phyloP scores from a whole-genome alignment of 1,140 invertebrate genomes.

The Drosophila carrolli region DNA sequence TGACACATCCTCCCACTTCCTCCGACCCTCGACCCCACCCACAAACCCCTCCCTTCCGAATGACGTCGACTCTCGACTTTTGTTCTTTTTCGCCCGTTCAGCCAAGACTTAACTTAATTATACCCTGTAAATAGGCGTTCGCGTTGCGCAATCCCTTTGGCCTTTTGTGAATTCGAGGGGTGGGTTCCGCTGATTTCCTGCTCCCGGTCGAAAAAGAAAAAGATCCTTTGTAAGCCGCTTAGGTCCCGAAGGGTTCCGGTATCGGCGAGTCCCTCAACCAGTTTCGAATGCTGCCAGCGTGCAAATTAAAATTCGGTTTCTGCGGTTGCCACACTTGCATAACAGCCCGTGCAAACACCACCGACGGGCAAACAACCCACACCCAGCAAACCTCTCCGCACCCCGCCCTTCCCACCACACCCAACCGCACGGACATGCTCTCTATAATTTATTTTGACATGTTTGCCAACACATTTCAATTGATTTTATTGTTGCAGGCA shows the following conservation, averaged over 20 bases:
- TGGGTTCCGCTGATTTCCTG: conserved; percentile 46
- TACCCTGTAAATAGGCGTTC: conserved; percentile 83
- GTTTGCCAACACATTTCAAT: conserved; percentile 85
- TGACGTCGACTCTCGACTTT: conserved; percentile 63
- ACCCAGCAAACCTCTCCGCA: conserved; percentile 20
- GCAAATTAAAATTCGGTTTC: conserved; percentile 84
- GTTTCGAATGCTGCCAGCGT: conserved; percentile 76
- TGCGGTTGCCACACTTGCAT: conserved; percentile 80
- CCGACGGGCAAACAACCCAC: conserved; percentile 54
- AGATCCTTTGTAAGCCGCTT: conserved; percentile 75
- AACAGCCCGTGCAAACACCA: conserved; percentile 61
- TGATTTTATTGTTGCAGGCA: conserved; percentile 79
- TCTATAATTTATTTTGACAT: conserved; percentile 84
- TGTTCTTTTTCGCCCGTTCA: conserved; percentile 61
- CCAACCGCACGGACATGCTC: conserved; percentile 57
- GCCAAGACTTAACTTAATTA: conserved; percentile 82
- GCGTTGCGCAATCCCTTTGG: conserved; percentile 75
- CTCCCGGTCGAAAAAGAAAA: conserved; percentile 1
- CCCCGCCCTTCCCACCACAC: conserved; percentile 19
- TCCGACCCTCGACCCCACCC: background rate
- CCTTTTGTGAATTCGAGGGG: conserved; percentile 22
- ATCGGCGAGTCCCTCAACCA: conserved; percentile 35
- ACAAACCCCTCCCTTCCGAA: conserved; percentile 1
- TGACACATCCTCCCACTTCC: conserved; percentile 24
- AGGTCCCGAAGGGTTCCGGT: conserved; percentile 56